phyloP scores from a whole-genome alignment of 1,140 invertebrate genomes.

The Rhysida immarginata region DNA sequence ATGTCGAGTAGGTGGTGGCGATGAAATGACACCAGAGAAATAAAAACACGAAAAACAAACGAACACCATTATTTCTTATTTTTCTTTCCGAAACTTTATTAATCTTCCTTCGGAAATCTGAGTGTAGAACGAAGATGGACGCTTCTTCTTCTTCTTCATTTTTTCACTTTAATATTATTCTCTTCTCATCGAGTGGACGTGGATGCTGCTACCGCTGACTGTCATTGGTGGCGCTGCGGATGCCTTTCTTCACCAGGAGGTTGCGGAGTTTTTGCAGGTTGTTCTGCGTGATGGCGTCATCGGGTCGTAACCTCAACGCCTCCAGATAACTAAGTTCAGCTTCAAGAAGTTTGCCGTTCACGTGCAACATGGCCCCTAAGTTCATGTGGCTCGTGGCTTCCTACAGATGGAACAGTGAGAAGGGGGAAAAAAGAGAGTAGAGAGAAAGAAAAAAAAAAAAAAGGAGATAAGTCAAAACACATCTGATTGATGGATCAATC shows the following conservation, averaged over 20 bases:
- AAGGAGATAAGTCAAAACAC: neutral
- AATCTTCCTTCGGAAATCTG: too few relatives aligned
- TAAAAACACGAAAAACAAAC: too few relatives aligned
- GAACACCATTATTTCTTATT: too few relatives aligned
- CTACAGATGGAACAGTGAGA: too few relatives aligned
- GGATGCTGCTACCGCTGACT: neutral
- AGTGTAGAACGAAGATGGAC: too few relatives aligned
- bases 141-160: too few relatives aligned
- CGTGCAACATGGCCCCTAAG: constrained; percentile 78
- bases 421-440: constrained; percentile 25
- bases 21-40: too few relatives aligned
- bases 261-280: constrained; percentile 65
- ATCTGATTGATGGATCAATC: too few relatives aligned
- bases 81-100: too few relatives aligned
- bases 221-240: neutral
- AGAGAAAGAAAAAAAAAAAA: neutral
- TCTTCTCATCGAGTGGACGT: too few relatives aligned
- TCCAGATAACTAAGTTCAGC: constrained; percentile 66
- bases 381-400: constrained; percentile 81
- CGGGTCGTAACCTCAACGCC: constrained; percentile 64
- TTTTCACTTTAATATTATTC: too few relatives aligned
- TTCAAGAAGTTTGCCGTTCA: constrained; percentile 73
- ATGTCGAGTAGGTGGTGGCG: too few relatives aligned
- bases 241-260: constrained; percentile 19
- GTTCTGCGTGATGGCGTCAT: constrained; percentile 66